Base-by-base conservation (phyloP, 2,888 invertebrate genomes). In the Laspeyria flexula region DNA sequence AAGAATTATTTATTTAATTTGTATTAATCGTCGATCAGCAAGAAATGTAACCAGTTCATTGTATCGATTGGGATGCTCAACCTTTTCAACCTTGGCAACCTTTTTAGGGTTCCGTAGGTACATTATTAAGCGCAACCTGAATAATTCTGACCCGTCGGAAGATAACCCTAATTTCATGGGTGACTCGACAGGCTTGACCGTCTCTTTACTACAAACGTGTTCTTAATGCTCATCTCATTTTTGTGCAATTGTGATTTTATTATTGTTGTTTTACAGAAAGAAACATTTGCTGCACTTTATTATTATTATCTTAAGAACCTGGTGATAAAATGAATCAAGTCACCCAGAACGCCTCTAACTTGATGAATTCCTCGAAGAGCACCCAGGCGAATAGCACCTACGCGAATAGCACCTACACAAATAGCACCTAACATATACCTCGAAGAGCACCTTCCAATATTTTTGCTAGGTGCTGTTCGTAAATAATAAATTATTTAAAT, bases 121-220 rank as follows among this genome's bases (percentile, higher is more conserved):
- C 61, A 65, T 66, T 66, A 66, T 66, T 69, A 58, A 58, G 52
- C 61, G 40, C 41, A 52, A 54, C 58, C 55, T 58, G 49, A 65
- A 65, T 68, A 68, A 68, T 68, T 65, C 49, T 64, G 49, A 46
- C 34, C 46, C 34, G 46, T 37, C 44, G 37, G 37, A 41, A 56
- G 51, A 63, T 68, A 64, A 56, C 69, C 65, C 69, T 68, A 64
- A 65, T 65, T 68, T 65, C 69, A 65, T 57, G 65, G 54, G 54
- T 68, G 65, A 55, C 51, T 64, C 50, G 30, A 47, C 43, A 52
- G 48, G 47, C 60, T 43, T 51, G 53, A 51, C 57, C 52, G 42
- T 43, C 47, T 57, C 37, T 35, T 50, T 59, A 64, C 37, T 56
- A 31, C 39, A 37, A 35, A 43, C 41, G 35, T 37, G 51, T 54